Percentiles rank a stretch among this genome's conserved stretches.
phyloP scores from a whole-genome alignment of 2,797 vertebrate genomes.

The Simalia tracyae region DNA sequence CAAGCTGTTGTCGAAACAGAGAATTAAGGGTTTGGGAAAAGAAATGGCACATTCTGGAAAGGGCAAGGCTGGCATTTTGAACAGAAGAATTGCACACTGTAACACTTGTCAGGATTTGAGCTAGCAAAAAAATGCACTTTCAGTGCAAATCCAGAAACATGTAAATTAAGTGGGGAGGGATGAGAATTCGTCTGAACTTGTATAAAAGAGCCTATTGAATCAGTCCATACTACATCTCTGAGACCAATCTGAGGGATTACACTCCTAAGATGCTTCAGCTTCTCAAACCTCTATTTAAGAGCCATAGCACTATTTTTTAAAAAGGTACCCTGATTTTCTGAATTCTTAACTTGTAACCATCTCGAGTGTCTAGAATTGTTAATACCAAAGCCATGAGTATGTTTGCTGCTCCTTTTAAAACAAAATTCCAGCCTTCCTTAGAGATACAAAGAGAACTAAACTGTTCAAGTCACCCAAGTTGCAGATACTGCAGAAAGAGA shows the following conservation, averaged over 20 bases:
- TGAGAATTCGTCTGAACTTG: not conserved
- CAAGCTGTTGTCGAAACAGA: not conserved
- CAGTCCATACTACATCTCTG: not conserved
- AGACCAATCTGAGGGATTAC: not conserved
- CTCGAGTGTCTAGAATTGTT: not conserved
- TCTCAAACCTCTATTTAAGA: not conserved
- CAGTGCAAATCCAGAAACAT: not conserved
- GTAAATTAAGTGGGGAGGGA: not conserved
- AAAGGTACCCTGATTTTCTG: slow-evolving; percentile 34
- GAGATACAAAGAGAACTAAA: fast-evolving
- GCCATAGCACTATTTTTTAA: slow-evolving; percentile 45
- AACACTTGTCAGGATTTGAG: not conserved
- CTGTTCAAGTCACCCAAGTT: fast-evolving
- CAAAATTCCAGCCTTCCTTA: not conserved
- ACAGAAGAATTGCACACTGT: not conserved
- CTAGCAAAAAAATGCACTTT: not conserved
- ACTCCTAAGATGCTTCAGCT: not conserved
- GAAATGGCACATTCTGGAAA: not conserved
- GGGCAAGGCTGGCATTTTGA: not conserved
- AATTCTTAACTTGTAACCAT: not conserved
- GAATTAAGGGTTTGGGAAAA: not conserved
- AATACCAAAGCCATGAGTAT: fast-evolving
- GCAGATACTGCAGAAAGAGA: not conserved
- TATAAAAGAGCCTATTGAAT: not conserved
- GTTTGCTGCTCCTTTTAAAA: fast-evolving